phyloP scores from a whole-genome alignment of 2,113 vertebrate species.

The Ornithorhynchus anatinus region DNA sequence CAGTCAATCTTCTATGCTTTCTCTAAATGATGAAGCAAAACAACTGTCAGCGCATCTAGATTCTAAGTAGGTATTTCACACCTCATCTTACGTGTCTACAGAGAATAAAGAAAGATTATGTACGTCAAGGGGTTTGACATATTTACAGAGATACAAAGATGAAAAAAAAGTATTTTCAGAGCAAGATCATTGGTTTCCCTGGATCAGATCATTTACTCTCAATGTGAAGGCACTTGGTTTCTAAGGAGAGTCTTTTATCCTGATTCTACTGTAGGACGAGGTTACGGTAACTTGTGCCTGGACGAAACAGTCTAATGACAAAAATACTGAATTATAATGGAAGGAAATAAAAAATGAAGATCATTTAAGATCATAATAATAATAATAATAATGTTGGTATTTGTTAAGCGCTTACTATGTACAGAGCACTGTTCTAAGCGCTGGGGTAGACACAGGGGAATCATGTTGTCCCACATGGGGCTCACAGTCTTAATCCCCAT shows the following conservation, averaged over 20 bases:
- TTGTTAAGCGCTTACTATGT: too few relatives aligned
- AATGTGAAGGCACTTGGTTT: constrained; percentile 4
- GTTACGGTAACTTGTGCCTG: neutral
- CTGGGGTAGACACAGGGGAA: too few relatives aligned
- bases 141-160: neutral
- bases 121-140: neutral
- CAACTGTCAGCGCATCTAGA: neutral
- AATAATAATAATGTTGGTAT: too few relatives aligned
- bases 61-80: neutral
- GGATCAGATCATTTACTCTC: neutral
- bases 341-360: neutral
- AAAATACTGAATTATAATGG: neutral
- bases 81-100: constrained; percentile 8
- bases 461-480: too few relatives aligned
- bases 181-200: neutral
- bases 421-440: too few relatives aligned
- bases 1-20: neutral
- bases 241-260: neutral
- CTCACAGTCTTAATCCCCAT: too few relatives aligned
- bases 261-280: neutral
- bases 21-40: constrained; percentile 3
- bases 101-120: neutral
- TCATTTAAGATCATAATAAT: too few relatives aligned
- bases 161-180: neutral
- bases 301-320: constrained; percentile 7